A percentile compares a stretch with the other conserved stretches of the same genome.
Evolutionary conservation across 2,888 invertebrate genomes (phyloP).

Genomic region (Caenorhabditis parvicauda): DNA sequence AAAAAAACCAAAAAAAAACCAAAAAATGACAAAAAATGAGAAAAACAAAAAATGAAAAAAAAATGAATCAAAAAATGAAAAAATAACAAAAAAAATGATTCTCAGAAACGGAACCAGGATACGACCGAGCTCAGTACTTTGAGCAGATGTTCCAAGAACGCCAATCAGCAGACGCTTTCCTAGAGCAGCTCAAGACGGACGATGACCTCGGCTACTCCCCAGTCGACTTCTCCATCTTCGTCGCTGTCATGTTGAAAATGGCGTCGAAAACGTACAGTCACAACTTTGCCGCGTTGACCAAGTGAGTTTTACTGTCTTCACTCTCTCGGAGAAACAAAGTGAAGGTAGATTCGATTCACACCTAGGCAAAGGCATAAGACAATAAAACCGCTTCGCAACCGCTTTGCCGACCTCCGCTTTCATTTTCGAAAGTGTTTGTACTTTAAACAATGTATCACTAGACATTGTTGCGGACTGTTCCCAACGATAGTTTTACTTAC

Average conservation of each 20-base stretch:
- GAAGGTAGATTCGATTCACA: not conserved
- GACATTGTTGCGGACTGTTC: too few species aligned
- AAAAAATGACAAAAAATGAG: not conserved
- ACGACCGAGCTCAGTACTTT: slow-evolving; percentile 25
- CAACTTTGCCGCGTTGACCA: slow-evolving; percentile 95
- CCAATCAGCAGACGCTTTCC: slow-evolving; percentile 33
- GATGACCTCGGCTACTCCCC: slow-evolving; percentile 75
- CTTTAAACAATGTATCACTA: too few species aligned
- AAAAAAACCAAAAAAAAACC: not conserved
- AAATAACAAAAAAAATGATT: too few species aligned
- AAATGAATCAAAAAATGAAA: not conserved
- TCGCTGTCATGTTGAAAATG: slow-evolving; percentile 74
- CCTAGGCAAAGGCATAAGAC: too few species aligned
- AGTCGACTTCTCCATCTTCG: slow-evolving; percentile 82
- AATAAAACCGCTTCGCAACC: too few species aligned
- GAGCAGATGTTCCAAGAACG: slow-evolving; percentile 34
- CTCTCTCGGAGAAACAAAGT: too few species aligned
- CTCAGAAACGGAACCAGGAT: slow-evolving; percentile 4
- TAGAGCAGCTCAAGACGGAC: slow-evolving; percentile 66
- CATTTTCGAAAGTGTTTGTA: too few species aligned
- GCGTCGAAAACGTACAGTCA: slow-evolving; percentile 97
- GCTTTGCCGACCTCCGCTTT: too few species aligned
- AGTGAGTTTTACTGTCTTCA: slow-evolving; percentile 69
- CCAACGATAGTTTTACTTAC: too few species aligned
- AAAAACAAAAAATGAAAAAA: not conserved